Percentiles rank a stretch among this genome's conserved stretches.
These are phyloP conservation scores for Azemiops feae DNA, from an alignment of 2,113 vertebrate genomes.

Conservation along the genomic window DNA sequence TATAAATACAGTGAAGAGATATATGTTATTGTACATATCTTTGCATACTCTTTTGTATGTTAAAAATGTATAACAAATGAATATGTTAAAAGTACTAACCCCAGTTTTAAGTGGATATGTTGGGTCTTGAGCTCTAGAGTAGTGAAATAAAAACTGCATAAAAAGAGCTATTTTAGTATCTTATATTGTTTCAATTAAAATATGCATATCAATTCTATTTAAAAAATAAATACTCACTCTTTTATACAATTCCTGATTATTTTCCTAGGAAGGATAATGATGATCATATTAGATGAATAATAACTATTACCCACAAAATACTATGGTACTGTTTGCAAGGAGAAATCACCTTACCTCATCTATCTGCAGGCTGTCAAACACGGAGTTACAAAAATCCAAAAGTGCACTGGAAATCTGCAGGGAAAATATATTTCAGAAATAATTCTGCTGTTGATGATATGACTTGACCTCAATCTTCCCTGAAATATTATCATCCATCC, in stretches of 20 bases:
- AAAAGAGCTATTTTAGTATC: constrained; percentile 23
- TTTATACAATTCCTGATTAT: constrained; percentile 47
- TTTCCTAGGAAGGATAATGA: constrained; percentile 48
- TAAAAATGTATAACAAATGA: neutral
- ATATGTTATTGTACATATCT: neutral
- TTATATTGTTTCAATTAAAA: neutral
- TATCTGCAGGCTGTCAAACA: constrained; percentile 61
- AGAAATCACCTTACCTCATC: constrained; percentile 48
- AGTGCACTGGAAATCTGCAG: constrained; percentile 63
- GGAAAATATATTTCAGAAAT: constrained; percentile 11
- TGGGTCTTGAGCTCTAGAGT: constrained; percentile 52
- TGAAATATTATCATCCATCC: neutral
- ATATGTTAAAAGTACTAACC: constrained; percentile 53
- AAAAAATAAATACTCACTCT: constrained; percentile 44
- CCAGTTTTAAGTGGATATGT: constrained; percentile 14
- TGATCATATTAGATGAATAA: neutral
- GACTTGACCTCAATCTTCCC: neutral
- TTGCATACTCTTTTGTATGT: neutral
- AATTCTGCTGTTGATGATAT: neutral
- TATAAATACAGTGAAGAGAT: neutral
- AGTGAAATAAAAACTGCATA: constrained; percentile 67
- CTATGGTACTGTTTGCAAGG: neutral
- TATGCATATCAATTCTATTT: neutral
- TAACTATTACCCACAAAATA: neutral
- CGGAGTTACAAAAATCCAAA: constrained; percentile 68